A percentile compares a stretch with the other conserved stretches of the same genome.
phyloP scores from a whole-genome alignment of 2,888 invertebrate genomes.

The Drosophila leonis region DNA sequence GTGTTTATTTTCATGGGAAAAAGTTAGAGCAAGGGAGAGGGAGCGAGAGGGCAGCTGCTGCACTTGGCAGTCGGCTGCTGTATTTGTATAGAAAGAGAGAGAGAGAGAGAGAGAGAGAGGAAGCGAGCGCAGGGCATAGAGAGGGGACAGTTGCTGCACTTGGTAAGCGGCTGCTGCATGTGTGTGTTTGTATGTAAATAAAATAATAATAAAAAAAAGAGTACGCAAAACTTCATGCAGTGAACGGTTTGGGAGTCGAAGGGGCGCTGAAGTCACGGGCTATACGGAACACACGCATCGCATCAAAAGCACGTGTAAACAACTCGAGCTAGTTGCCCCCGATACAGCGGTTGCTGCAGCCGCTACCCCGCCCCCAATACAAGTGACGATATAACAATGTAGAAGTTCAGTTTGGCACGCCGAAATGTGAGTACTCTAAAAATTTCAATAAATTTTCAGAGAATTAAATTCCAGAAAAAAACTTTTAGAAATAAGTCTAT shows the following conservation, averaged over 20 bases:
- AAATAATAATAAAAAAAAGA: constrained; percentile 60
- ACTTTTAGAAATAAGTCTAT: background rate
- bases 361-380: constrained; percentile 26
- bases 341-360: constrained; percentile 37
- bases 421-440: constrained; percentile 58
- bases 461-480: background rate
- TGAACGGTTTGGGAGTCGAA: constrained; percentile 24
- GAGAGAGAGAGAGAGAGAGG: constrained; percentile 3
- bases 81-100: constrained; percentile 21
- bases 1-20: constrained; percentile 79
- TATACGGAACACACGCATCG: constrained; percentile 74
- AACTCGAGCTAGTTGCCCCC: constrained; percentile 69
- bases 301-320: constrained; percentile 80
- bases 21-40: constrained; percentile 54
- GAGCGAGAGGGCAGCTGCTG: constrained; percentile 43
- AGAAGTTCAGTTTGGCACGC: constrained; percentile 36
- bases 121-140: background rate
- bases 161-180: constrained; percentile 63
- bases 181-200: constrained; percentile 77
- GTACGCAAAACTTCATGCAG: constrained; percentile 81
- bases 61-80: constrained; percentile 59
- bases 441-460: background rate
- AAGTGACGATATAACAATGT: constrained; percentile 73
- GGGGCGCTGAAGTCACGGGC: constrained; percentile 3
- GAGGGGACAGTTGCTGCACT: constrained; percentile 54